These are phyloP conservation scores for Andrena bucephala DNA, from an alignment of 2,888 invertebrate genomes.

Conservation along the genomic window DNA sequence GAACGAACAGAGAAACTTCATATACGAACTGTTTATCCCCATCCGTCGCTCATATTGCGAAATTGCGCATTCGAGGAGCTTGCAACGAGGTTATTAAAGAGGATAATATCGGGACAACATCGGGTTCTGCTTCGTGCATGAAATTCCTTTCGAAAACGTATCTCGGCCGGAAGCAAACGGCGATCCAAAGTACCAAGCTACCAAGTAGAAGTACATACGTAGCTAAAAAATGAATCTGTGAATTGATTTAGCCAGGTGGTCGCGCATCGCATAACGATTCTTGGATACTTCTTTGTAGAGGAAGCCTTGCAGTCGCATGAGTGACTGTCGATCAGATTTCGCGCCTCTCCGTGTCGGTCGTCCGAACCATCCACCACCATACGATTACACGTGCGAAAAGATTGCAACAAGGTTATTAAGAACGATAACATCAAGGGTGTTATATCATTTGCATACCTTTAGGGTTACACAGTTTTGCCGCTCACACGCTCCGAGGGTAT, in stretches of 20 bases:
- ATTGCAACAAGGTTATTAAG: slow-evolving; percentile 55
- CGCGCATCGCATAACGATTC: slow-evolving; percentile 14
- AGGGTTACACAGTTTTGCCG: slow-evolving; percentile 10
- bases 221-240: slow-evolving; percentile 9
- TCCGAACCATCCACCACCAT: slow-evolving; percentile 20
- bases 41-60: slow-evolving; percentile 34
- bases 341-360: slow-evolving; percentile 21
- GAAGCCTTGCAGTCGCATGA: slow-evolving; percentile 1
- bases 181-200: slow-evolving; percentile 12
- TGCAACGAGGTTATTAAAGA: slow-evolving; percentile 39
- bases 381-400: slow-evolving; percentile 51
- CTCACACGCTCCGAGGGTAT: neutral
- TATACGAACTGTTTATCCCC: slow-evolving; percentile 22
- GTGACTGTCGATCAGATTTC: slow-evolving; percentile 48
- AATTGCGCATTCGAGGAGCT: slow-evolving; percentile 44
- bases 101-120: slow-evolving; percentile 43
- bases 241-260: slow-evolving; percentile 15
- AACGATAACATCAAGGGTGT: slow-evolving; percentile 42
- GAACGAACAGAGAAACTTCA: slow-evolving; percentile 15
- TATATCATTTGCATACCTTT: slow-evolving; percentile 33
- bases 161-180: neutral
- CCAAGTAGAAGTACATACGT: neutral
- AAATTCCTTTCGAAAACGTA: slow-evolving; percentile 31
- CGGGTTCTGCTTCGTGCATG: slow-evolving; percentile 10
- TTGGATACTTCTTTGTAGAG: slow-evolving; percentile 9